Evolutionary conservation across 2,888 invertebrate genomes (phyloP).

Genomic region (Euclidia mi): DNA sequence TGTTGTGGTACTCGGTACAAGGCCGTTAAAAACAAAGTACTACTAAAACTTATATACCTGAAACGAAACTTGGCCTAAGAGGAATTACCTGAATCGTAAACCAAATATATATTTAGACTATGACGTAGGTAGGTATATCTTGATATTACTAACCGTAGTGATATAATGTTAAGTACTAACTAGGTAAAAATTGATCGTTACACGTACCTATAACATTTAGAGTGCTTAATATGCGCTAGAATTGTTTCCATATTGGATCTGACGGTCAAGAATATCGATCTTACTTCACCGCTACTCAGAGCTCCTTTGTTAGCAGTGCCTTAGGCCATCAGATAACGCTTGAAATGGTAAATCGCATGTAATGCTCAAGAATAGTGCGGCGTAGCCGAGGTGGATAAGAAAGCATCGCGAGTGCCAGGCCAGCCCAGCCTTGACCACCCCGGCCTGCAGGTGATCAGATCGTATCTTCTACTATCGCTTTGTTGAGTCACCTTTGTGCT

Average conservation of each 20-base stretch:
- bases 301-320: slow-evolving; percentile 76
- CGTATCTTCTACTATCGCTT: slow-evolving; percentile 67
- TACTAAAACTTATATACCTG: slow-evolving; percentile 28
- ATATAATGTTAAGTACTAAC: background rate
- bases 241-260: slow-evolving; percentile 52
- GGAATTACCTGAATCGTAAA: background rate
- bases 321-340: slow-evolving; percentile 84
- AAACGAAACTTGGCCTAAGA: slow-evolving; percentile 15
- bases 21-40: slow-evolving; percentile 32
- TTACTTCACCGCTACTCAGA: slow-evolving; percentile 71
- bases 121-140: too few relatives aligned
- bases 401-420: slow-evolving; percentile 61
- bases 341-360: slow-evolving; percentile 84
- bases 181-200: background rate
- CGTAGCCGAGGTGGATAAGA: slow-evolving; percentile 65
- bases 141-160: too few relatives aligned
- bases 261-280: slow-evolving; percentile 75
- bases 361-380: slow-evolving; percentile 77
- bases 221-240: slow-evolving; percentile 35
- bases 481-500: slow-evolving; percentile 59
- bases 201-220: slow-evolving; percentile 5
- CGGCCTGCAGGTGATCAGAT: slow-evolving; percentile 73
- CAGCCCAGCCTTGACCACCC: slow-evolving; percentile 76
- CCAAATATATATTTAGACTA: too few relatives aligned
- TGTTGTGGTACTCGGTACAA: slow-evolving; percentile 32